A percentile compares a stretch with the other conserved stretches of the same genome.
phyloP scores from a whole-genome alignment of 2,888 invertebrate genomes.

The Epinotia ramella region DNA sequence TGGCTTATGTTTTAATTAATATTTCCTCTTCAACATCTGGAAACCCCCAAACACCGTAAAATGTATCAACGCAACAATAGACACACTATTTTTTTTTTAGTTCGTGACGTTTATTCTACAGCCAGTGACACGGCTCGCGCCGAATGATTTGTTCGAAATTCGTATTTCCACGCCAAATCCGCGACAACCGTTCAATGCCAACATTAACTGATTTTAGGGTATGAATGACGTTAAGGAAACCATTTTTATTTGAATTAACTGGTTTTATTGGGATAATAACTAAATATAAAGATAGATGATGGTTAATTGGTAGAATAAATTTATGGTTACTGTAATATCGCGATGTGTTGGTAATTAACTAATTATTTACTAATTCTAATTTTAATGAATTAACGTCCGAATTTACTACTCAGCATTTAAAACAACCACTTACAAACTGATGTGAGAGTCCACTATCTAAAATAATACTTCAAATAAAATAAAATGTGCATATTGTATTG shows the following conservation, averaged over 20 bases:
- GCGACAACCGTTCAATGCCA: slow-evolving; percentile 76
- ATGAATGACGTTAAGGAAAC: slow-evolving; percentile 5
- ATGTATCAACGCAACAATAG: slow-evolving; percentile 32
- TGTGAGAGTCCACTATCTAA: no score
- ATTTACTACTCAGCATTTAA: no score
- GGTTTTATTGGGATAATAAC: neutral
- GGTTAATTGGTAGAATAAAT: no score
- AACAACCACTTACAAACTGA: no score
- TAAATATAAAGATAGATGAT: neutral
- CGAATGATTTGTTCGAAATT: slow-evolving; percentile 65
- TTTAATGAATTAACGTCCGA: no score
- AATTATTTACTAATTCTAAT: no score
- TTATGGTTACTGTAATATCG: no score
- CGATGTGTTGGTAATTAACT: no score
- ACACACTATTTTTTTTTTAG: slow-evolving; percentile 53
- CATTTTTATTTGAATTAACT: neutral
- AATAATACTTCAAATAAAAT: no score
- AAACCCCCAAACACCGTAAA: slow-evolving; percentile 27
- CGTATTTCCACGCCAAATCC: slow-evolving; percentile 75
- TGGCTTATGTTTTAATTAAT: neutral
- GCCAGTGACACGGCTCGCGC: slow-evolving; percentile 56
- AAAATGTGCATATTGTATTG: no score
- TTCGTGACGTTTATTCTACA: slow-evolving; percentile 63
- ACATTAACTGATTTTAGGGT: slow-evolving; percentile 72
- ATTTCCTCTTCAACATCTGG: neutral